Base-by-base conservation (phyloP, 2,113 vertebrate genomes). In the Triplophysa tibetana region DNA sequence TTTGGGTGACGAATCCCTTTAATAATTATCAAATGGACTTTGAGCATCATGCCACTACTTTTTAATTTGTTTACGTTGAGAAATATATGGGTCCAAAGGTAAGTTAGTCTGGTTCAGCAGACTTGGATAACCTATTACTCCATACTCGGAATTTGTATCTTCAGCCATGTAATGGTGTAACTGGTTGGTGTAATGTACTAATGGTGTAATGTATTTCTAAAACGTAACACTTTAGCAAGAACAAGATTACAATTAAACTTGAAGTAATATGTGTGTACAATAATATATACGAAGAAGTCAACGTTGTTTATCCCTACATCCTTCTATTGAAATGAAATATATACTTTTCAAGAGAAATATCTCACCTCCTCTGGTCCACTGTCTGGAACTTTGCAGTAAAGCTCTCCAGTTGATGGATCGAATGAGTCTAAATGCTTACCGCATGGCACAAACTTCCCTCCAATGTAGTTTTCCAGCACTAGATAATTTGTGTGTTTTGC, bases 381-480 rank as follows among this genome's bases (percentile, higher is more conserved):
- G 84, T 99, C 91, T 1, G 97, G 97, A 9, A 99, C 94, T 81
- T 84, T 93, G 92, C 96, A 98, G 83, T 97, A 96, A 1, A 97
- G 88, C 67, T 95, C 91, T 16, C 96, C 97, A 0, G 95, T 97
- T 2, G 97, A 96, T 0, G 97, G 97, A 45, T 98, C 92, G 5
- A 94, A 95, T 1, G 96, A 98, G 88, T 99, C 95, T 63, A 99
- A 84, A 21, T 95, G 92, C 0, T 88, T 90, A 48, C 77, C 75
- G 81, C 93, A 95, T n/a, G 95, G 88, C 41, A 95, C 81, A 80
- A 98, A 99, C 81, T 89, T 94, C 2, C 98, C 98, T 14, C 88
- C 94, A 45, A 99, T 96, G 80, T 93, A 99, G 86, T 99, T 99
- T 87, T 98, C 94, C 88, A 99, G 83, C 14, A 95, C 86, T 87